These are phyloP conservation scores for Anabacerthia variegaticeps DNA, from an alignment of 2,797 vertebrate genomes.

Conservation along the genomic window DNA sequence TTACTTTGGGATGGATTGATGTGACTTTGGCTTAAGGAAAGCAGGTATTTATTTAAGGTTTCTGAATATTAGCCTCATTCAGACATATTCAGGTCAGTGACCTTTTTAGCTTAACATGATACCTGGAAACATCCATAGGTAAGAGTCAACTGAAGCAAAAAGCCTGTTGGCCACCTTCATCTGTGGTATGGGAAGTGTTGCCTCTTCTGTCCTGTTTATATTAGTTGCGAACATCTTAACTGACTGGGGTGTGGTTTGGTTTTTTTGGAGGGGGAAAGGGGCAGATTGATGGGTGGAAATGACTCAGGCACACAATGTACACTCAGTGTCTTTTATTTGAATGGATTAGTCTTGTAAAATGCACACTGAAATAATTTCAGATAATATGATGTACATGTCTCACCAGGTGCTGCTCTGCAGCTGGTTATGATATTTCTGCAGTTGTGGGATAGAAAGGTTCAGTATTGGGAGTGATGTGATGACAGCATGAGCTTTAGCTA, in stretches of 20 bases:
- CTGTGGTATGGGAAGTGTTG: neutral
- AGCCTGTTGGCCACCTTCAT: neutral
- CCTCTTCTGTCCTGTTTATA: neutral
- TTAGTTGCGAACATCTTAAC: neutral
- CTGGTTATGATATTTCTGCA: neutral
- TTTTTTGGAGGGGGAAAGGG: rapidly evolving
- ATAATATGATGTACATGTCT: neutral
- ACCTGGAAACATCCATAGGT: neutral
- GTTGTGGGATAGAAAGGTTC: neutral
- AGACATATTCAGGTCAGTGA: neutral
- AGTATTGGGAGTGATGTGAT: neutral
- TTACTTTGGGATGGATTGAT: neutral
- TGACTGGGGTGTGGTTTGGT: neutral
- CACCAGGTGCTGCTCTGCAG: neutral
- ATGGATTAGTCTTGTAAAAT: neutral
- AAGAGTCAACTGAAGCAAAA: neutral
- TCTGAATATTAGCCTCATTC: neutral
- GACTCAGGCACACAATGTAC: neutral
- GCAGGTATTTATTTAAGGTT: neutral
- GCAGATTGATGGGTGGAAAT: neutral
- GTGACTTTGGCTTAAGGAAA: neutral
- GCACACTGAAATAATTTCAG: neutral
- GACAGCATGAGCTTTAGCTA: neutral
- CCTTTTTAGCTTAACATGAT: neutral
- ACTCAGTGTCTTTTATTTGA: neutral